Conservation (phyloP, 2,113 vertebrate species). For the Rhizomys pruinosus region DNA sequence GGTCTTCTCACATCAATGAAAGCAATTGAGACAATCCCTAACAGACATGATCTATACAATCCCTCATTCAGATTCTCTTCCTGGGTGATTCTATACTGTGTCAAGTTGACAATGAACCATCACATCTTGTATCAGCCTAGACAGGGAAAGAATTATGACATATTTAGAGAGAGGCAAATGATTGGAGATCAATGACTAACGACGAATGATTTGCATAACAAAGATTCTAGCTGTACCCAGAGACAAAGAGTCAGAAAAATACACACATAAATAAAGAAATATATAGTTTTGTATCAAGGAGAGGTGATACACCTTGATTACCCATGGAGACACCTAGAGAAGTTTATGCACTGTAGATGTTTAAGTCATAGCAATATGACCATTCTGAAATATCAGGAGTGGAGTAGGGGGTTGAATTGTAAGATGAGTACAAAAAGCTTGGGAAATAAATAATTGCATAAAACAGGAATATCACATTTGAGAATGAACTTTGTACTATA, state of each 20-base stretch:
- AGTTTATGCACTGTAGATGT: background rate
- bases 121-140: too few relatives aligned
- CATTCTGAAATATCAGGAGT: too few relatives aligned
- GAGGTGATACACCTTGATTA: background rate
- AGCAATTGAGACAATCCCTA: too few relatives aligned
- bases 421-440: background rate
- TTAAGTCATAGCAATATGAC: too few relatives aligned
- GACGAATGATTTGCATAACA: background rate
- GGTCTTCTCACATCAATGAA: too few relatives aligned
- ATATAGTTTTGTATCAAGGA: background rate
- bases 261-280: background rate
- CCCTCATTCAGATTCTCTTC: too few relatives aligned
- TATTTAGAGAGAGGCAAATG: background rate
- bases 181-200: background rate
- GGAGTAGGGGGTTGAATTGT: too few relatives aligned
- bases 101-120: too few relatives aligned
- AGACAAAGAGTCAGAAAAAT: background rate
- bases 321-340: background rate
- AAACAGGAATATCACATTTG: background rate
- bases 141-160: background rate
- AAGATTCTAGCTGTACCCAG: background rate
- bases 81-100: too few relatives aligned
- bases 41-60: too few relatives aligned
- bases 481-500: background rate
- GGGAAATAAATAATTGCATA: background rate